phyloP scores from a whole-genome alignment of 2,797 vertebrate genomes.

The Chromobotia macracanthus region DNA sequence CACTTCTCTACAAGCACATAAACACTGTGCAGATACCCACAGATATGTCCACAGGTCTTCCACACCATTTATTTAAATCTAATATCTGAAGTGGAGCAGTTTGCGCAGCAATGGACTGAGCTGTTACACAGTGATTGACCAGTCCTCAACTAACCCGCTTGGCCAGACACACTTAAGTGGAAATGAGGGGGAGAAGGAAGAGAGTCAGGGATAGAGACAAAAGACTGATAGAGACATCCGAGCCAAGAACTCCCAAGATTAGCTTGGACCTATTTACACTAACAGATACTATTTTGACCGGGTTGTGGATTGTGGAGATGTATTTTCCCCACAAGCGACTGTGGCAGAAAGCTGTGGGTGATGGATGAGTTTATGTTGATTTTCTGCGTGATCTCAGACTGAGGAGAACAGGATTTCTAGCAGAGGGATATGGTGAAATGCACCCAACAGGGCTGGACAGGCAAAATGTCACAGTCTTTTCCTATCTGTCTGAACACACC shows the following conservation, averaged over 20 bases:
- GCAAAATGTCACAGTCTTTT: neutral
- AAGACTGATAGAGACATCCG: conserved; percentile 1
- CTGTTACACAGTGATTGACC: conserved; percentile 29
- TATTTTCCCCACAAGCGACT: conserved; percentile 9
- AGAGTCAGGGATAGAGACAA: conserved; percentile 3
- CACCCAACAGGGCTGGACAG: neutral
- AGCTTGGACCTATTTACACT: conserved; percentile 44
- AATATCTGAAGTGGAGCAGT: conserved; percentile 11
- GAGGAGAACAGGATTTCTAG: conserved; percentile 24
- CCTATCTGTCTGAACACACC: neutral
- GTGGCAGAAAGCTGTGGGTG: conserved; percentile 28
- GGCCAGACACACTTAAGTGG: conserved; percentile 28
- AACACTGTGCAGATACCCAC: conserved; percentile 28
- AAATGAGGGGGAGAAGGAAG: conserved; percentile 20
- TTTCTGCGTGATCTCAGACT: conserved; percentile 5
- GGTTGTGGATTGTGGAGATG: conserved; percentile 9
- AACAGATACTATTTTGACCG: conserved; percentile 35
- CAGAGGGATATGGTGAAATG: conserved; percentile 8
- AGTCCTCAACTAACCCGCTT: conserved; percentile 1
- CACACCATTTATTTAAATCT: conserved; percentile 46
- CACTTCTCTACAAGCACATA: conserved; percentile 45
- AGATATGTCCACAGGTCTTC: conserved; percentile 14
- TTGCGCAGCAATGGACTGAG: conserved; percentile 15
- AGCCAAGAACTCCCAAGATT: conserved; percentile 16
- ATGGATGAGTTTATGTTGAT: conserved; percentile 49